Evolutionary conservation across 1,140 invertebrate species (phyloP).

Genomic region (Helicoverpa zea): DNA sequence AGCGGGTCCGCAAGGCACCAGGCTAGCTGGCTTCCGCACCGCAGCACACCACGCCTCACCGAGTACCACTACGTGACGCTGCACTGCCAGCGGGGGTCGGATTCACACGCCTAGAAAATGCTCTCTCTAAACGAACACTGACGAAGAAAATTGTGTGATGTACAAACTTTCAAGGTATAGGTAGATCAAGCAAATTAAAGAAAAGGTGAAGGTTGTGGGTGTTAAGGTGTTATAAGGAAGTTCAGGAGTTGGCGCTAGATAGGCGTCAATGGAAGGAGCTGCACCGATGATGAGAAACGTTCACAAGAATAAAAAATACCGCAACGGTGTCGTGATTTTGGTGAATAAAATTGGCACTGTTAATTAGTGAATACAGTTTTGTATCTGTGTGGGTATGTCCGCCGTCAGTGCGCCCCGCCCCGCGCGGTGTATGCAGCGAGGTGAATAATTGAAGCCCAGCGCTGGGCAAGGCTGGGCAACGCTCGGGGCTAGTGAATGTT

Average conservation of each 20-base stretch:
- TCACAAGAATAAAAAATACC: too few relatives aligned
- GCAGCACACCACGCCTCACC: not conserved
- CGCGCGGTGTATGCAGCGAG: not conserved
- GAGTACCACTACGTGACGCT: not conserved
- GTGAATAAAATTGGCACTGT: too few relatives aligned
- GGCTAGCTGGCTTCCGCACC: not conserved
- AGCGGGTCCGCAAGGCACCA: too few relatives aligned
- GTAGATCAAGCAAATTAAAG: too few relatives aligned
- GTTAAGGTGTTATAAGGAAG: too few relatives aligned
- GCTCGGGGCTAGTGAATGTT: not conserved
- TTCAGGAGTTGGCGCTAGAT: too few relatives aligned
- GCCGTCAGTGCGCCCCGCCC: not conserved
- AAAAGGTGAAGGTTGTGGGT: too few relatives aligned
- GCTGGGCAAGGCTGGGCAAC: not conserved
- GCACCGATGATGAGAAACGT: too few relatives aligned
- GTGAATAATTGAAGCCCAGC: constrained; percentile 5
- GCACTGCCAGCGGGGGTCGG: not conserved
- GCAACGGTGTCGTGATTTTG: too few relatives aligned
- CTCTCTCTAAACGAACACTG: not conserved
- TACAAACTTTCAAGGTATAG: too few relatives aligned
- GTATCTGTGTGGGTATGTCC: not conserved
- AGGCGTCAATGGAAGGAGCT: too few relatives aligned
- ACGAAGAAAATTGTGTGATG: not conserved
- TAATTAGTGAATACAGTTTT: too few relatives aligned
- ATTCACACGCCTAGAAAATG: not conserved